Percentiles rank a stretch among this genome's conserved stretches.
These are phyloP conservation scores for Syrista parreyssii DNA, from an alignment of 2,888 invertebrate species.

Conservation along the genomic window DNA sequence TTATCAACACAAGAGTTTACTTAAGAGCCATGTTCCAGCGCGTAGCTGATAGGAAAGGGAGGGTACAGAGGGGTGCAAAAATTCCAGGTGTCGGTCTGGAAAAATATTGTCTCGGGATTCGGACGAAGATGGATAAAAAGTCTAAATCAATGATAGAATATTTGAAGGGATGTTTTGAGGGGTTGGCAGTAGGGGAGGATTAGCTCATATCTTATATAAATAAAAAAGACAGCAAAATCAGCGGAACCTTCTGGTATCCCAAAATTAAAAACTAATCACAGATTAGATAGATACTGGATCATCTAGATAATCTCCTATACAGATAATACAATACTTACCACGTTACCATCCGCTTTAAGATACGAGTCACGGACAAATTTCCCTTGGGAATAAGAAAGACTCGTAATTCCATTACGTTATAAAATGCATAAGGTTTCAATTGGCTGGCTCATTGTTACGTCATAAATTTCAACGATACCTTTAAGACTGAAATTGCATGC, in stretches of 20 bases:
- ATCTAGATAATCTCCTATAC: no score
- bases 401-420: conserved; percentile 45
- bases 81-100: not conserved
- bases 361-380: conserved; percentile 45
- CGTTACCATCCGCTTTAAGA: conserved; percentile 29
- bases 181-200: no score
- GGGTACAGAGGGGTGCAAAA: no score
- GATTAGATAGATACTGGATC: no score
- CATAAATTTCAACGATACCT: not conserved
- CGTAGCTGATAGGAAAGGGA: no score
- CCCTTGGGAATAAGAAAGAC: conserved; percentile 38
- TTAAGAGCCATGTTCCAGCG: conserved; percentile 23
- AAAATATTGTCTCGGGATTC: not conserved
- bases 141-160: not conserved
- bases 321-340: no score
- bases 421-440: conserved; percentile 38
- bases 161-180: no score
- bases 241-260: no score
- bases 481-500: no score
- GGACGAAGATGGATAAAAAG: not conserved
- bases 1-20: conserved; percentile 36
- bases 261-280: no score
- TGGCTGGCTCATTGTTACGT: not conserved
- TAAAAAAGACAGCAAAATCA: no score
- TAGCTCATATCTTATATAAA: no score